A percentile compares a stretch with the other conserved stretches of the same genome.
Evolutionary conservation across 2,888 invertebrate species (phyloP).

Genomic region (Celastrina argiolus): DNA sequence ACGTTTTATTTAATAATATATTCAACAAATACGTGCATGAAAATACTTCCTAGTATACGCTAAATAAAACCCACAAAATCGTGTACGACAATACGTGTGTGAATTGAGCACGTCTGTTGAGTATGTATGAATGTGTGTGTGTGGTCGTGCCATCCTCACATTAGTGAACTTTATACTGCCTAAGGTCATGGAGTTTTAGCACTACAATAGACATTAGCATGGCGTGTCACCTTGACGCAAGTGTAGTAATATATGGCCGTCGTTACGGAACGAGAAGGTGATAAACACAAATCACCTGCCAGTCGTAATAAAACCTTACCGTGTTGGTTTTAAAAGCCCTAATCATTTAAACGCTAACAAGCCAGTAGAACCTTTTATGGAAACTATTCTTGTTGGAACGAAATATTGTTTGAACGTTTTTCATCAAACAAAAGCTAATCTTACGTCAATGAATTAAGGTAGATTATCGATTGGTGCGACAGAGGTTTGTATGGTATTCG

Average conservation of each 20-base stretch:
- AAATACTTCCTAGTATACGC: constrained; percentile 7
- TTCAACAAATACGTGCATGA: not conserved
- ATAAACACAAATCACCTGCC: constrained; percentile 22
- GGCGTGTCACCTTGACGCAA: constrained; percentile 69
- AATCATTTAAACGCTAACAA: constrained; percentile 39
- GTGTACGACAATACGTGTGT: not conserved
- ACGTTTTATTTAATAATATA: not conserved
- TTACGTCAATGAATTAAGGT: constrained; percentile 20
- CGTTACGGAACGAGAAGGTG: constrained; percentile 11
- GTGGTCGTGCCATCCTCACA: constrained; percentile 56
- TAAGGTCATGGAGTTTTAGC: constrained; percentile 75
- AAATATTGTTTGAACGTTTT: not conserved
- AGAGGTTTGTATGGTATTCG: constrained; percentile 8
- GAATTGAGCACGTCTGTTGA: constrained; percentile 29
- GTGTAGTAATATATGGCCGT: constrained; percentile 56
- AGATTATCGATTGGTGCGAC: not conserved
- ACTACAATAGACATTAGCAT: constrained; percentile 72
- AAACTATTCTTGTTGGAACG: constrained; percentile 17
- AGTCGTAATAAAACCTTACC: constrained; percentile 41
- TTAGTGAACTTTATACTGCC: constrained; percentile 69
- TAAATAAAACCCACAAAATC: not conserved
- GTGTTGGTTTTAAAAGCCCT: constrained; percentile 38
- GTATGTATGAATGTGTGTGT: constrained; percentile 27
- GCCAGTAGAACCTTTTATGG: constrained; percentile 42
- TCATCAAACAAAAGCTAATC: constrained; percentile 19